Percentiles rank a stretch among this genome's conserved stretches.
Evolutionary conservation across 2,113 vertebrate species (phyloP).

Genomic region (Rhegmatorhina hoffmannsi): DNA sequence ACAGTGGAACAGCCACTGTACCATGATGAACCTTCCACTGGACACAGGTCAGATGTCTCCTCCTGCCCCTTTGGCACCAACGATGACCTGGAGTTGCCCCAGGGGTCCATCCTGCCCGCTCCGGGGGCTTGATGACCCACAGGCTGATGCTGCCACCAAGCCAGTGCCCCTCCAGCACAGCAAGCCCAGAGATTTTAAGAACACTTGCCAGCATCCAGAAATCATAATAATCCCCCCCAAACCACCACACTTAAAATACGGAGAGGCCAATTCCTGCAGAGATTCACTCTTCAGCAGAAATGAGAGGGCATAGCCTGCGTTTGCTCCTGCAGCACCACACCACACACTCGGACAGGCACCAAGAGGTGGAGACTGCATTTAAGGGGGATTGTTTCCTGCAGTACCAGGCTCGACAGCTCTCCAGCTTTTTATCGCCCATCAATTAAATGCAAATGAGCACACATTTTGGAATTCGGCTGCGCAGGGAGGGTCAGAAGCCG

Average conservation of each 20-base stretch:
- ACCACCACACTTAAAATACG: background rate
- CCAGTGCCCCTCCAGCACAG: background rate
- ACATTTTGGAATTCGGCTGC: background rate
- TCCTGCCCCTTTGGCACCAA: background rate
- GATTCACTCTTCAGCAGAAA: background rate
- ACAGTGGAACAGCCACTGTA: background rate
- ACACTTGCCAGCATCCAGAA: background rate
- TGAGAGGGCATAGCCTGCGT: background rate
- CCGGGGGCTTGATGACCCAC: background rate
- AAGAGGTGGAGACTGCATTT: background rate
- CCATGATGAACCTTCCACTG: background rate
- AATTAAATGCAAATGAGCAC: background rate
- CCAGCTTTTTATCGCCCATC: background rate
- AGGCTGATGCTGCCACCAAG: background rate
- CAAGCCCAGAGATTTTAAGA: background rate
- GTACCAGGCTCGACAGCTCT: background rate
- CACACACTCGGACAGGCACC: rapidly evolving
- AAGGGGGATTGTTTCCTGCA: background rate
- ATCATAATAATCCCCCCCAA: background rate
- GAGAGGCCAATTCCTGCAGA: background rate
- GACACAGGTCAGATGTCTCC: background rate
- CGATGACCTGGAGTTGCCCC: background rate
- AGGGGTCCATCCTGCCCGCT: background rate
- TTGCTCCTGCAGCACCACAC: background rate
- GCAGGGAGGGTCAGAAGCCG: background rate